Evolutionary conservation across 37 sponge, comb jelly and placozoan genomes (phyloP).

Genomic region (Chondrosia reniformis): DNA sequence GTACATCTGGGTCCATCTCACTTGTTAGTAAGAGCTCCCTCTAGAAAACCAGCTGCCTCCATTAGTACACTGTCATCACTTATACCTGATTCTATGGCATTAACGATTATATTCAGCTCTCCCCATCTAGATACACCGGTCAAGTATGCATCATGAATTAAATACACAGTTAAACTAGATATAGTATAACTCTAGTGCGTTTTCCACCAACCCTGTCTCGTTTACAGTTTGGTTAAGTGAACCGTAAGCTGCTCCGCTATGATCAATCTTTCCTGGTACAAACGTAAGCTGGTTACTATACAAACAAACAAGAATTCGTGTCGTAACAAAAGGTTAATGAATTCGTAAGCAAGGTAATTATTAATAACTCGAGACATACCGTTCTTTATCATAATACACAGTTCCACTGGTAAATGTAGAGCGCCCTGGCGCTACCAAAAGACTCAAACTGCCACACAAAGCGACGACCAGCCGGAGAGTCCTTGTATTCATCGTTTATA

Average conservation of each 20-base stretch:
- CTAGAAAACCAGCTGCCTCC: slow-evolving; percentile 41
- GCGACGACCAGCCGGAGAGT: no score
- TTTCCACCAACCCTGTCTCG: slow-evolving; percentile 29
- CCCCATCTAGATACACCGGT: slow-evolving; percentile 28
- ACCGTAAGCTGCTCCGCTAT: slow-evolving; percentile 40
- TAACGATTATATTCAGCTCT: slow-evolving; percentile 19
- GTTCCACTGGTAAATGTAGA: no score
- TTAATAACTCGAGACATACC: no score
- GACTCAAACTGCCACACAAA: no score
- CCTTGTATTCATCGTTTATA: no score
- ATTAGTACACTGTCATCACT: slow-evolving; percentile 16
- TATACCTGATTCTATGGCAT: background rate
- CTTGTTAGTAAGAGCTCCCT: slow-evolving; percentile 47
- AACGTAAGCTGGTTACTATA: background rate
- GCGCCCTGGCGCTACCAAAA: no score
- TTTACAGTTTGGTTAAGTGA: slow-evolving; percentile 21
- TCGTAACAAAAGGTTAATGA: no score
- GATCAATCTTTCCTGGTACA: slow-evolving; percentile 12
- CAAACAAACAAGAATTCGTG: no score
- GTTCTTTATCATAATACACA: no score
- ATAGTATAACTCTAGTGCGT: background rate
- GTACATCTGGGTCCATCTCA: no score
- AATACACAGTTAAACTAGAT: background rate
- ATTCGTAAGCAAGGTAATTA: no score
- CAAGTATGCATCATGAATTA: background rate